Evolutionary conservation across 2,888 invertebrate species (phyloP).

Genomic region (Leucophora obtusa): DNA sequence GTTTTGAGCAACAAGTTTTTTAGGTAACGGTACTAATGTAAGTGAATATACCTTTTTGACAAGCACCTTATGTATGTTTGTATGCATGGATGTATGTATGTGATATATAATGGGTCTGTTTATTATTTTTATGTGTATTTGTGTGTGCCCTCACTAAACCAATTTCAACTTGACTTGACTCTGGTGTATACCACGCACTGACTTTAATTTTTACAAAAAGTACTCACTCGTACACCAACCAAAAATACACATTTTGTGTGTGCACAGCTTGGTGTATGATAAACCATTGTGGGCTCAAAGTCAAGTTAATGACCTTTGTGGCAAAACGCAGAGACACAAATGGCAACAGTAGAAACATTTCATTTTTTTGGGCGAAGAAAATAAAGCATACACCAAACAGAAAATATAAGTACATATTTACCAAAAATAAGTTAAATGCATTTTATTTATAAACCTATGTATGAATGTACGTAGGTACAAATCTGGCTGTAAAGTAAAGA

Average conservation of each 20-base stretch:
- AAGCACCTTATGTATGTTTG: background rate
- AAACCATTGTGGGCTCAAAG: slow-evolving; percentile 52
- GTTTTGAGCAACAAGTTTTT: no score
- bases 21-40: no score
- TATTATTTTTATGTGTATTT: slow-evolving; percentile 9
- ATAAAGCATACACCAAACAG: slow-evolving; percentile 22
- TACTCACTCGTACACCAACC: background rate
- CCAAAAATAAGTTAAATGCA: slow-evolving; percentile 22
- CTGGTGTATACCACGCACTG: slow-evolving; percentile 31
- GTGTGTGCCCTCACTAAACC: background rate
- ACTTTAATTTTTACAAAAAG: slow-evolving; percentile 22
- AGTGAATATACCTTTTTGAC: no score
- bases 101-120: background rate
- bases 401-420: slow-evolving; percentile 40
- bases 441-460: background rate
- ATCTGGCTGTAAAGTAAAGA: slow-evolving; percentile 12
- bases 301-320: slow-evolving; percentile 62
- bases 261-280: background rate
- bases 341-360: slow-evolving; percentile 21
- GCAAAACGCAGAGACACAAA: slow-evolving; percentile 32
- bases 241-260: background rate
- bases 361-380: slow-evolving; percentile 11
- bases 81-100: background rate
- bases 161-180: slow-evolving; percentile 1
- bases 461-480: background rate